Evolutionary conservation across 2,113 vertebrate species (phyloP).

Genomic region (Dipodomys merriami): DNA sequence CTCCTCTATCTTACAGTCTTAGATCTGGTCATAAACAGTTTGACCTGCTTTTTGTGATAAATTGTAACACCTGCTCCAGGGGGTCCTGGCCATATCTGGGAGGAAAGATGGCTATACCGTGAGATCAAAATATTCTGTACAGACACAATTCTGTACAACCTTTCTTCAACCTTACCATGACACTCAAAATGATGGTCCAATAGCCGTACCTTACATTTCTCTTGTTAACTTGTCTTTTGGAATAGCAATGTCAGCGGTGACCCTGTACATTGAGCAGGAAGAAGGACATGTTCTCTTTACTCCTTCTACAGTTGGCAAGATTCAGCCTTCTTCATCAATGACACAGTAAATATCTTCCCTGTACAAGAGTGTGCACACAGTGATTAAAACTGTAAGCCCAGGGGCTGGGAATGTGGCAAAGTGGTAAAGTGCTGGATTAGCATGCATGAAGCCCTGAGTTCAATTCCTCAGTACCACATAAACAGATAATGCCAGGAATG

Average conservation of each 20-base stretch:
- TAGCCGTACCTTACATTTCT: background rate
- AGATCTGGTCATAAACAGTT: background rate
- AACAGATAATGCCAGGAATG: no score
- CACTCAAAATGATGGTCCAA: background rate
- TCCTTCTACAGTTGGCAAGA: background rate
- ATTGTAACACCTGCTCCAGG: background rate
- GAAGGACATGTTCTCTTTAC: background rate
- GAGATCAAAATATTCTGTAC: background rate
- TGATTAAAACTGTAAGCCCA: background rate
- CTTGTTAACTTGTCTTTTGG: background rate
- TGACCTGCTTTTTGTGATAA: background rate
- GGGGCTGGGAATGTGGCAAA: no score
- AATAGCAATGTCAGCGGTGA: no score
- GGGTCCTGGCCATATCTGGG: background rate
- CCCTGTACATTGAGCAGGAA: background rate
- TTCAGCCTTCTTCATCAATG: background rate
- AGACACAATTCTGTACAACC: background rate
- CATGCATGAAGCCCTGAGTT: no score
- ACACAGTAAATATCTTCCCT: background rate
- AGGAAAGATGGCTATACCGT: background rate
- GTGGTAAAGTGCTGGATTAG: no score
- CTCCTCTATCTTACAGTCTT: background rate
- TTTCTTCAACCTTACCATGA: background rate
- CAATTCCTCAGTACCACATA: no score
- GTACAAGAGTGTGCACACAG: background rate